Evolutionary conservation across 2,888 invertebrate species (phyloP), one percentile per base, ranked within the genome.

Genomic region (Tachina fera): DNA sequence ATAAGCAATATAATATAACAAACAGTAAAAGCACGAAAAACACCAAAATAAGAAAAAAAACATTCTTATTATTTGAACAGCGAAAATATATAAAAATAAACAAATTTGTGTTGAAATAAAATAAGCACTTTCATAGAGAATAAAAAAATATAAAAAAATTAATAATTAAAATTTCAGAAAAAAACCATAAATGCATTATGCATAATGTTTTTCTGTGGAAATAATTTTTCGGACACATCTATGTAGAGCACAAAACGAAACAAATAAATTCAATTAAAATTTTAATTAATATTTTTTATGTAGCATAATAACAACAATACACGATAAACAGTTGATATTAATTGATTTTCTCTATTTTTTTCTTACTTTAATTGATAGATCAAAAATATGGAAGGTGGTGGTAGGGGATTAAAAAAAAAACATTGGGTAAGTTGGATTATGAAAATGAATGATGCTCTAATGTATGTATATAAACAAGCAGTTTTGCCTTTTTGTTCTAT

Each of bases 261-360:
- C 13, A 75, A 61, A 39, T 31, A 65, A 76, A 16, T 45, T 76
- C 45, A 76, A 76, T 76, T 56, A 65, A 76, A 65, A 65, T 41
- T 63, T 63, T 75, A 76, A 56, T 65, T 65, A 76, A 65, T 51
- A 43, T 63, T 63, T 63, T 19, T 75, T 41, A 19, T 6, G 31
- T 39, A 47, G 14, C 19, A 39, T 60, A 47, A 39, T 31, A 19
- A 5, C 43, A 56, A 53, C 16, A 56, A 43, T 11, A 19, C 16
- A 41, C 19, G 14, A 22, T 19, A 41, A 41, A 41, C 14, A 22
- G 6, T 45, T 45, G 71, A 45, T 56, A 56, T 14, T 71, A 71
- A 71, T 39, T 47, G 47, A 41, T 1, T 16, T 47, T 71, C 14
- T 22, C 8, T 61, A 43, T 31, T 31, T 13, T 19, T 70, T 51